Evolutionary conservation across 2,113 vertebrate species (phyloP).

Genomic region (Heterochromis multidens): DNA sequence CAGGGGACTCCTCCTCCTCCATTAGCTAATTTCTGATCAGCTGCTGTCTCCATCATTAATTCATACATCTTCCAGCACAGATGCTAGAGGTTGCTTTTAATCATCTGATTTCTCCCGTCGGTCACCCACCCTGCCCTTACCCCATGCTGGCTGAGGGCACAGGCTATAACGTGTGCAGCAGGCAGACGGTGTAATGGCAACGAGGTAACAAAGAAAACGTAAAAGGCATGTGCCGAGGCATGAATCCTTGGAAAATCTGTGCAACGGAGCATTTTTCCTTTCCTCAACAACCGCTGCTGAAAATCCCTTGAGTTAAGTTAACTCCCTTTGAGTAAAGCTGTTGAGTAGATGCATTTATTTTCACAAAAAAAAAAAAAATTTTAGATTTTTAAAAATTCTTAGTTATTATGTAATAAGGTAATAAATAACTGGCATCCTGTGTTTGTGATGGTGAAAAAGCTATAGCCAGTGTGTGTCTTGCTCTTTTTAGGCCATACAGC

Average conservation of each 20-base stretch:
- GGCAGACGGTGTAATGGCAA: background rate
- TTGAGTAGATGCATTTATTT: background rate
- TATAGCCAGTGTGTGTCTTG: background rate
- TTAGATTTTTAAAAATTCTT: background rate
- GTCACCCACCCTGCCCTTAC: conserved; percentile 14
- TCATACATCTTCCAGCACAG: conserved; percentile 64
- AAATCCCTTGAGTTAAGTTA: background rate
- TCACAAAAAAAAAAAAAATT: background rate
- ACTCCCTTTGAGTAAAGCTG: background rate
- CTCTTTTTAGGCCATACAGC: background rate
- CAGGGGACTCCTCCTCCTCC: conserved; percentile 56
- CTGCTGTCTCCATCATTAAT: conserved; percentile 74
- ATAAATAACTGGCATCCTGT: background rate
- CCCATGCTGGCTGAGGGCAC: background rate
- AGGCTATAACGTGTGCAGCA: background rate
- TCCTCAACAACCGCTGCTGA: background rate
- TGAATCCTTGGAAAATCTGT: background rate
- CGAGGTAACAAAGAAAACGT: conserved; percentile 41
- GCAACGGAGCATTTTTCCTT: background rate
- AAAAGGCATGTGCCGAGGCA: background rate
- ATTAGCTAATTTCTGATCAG: conserved; percentile 77
- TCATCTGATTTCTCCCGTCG: conserved; percentile 56
- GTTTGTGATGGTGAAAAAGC: background rate
- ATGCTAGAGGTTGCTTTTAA: conserved; percentile 64
- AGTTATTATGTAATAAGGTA: background rate